These are phyloP conservation scores for Acrocephalus kingi DNA, from an alignment of 2,113 vertebrate species.

Conservation along the genomic window DNA sequence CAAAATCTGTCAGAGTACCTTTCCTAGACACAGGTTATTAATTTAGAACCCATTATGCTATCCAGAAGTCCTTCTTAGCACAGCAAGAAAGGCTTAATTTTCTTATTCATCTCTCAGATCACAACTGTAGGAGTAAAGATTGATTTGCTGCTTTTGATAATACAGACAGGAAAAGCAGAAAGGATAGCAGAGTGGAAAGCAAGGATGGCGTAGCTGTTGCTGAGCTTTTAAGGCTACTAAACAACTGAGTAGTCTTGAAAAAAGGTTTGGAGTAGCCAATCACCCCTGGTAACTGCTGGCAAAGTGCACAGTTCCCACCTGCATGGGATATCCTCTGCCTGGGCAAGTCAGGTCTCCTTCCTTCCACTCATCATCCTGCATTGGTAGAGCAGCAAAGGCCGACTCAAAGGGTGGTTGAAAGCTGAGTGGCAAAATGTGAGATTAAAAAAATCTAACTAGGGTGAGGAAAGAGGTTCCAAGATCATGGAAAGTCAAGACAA, in stretches of 20 bases:
- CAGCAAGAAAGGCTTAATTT: background rate
- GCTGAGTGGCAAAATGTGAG: background rate
- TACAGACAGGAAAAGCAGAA: background rate
- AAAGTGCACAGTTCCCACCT: background rate
- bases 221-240: background rate
- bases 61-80: conserved; percentile 14
- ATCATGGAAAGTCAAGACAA: background rate
- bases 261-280: background rate
- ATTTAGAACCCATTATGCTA: conserved; percentile 20
- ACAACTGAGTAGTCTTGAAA: background rate
- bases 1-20: background rate
- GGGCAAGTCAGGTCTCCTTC: background rate
- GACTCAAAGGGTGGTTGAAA: background rate
- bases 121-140: background rate
- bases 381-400: background rate
- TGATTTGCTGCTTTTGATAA: conserved; percentile 10
- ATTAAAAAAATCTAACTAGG: background rate
- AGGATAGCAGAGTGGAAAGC: background rate
- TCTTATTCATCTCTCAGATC: background rate
- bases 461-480: background rate
- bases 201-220: background rate
- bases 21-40: background rate
- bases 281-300: background rate
- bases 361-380: background rate
- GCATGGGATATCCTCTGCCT: background rate